Conservation (phyloP, 2,888 invertebrate species). For the Homarus gammarus region DNA sequence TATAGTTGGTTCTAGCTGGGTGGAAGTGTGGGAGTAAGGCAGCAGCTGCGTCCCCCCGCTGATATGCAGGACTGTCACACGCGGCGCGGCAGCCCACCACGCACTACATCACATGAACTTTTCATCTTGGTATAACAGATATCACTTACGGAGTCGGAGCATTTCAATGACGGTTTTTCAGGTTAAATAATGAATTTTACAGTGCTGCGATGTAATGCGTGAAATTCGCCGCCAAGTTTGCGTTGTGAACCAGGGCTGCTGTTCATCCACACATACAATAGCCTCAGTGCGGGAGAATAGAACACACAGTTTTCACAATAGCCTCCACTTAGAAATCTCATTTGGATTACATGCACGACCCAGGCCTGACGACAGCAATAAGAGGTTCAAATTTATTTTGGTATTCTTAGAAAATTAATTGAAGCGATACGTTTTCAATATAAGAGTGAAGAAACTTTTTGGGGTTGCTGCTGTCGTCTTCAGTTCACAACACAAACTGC, state of each 20-base stretch:
- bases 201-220: neutral
- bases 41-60: constrained; percentile 16
- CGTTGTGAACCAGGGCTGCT: constrained; percentile 8
- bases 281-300: constrained; percentile 25
- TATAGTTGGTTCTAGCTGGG: neutral
- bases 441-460: neutral
- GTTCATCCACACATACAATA: constrained; percentile 11
- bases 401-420: neutral
- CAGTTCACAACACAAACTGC: constrained; percentile 52
- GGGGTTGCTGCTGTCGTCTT: constrained; percentile 15
- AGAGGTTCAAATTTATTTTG: neutral
- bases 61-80: constrained; percentile 55
- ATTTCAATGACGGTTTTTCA: constrained; percentile 31
- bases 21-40: neutral
- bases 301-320: constrained; percentile 17
- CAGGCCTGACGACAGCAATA: neutral
- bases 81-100: constrained; percentile 45
- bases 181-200: neutral
- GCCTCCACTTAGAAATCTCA: neutral
- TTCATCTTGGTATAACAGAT: neutral
- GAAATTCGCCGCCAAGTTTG: constrained; percentile 21
- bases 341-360: neutral
- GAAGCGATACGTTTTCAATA: too few relatives aligned
- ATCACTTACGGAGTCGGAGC: neutral
- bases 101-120: constrained; percentile 1